Evolutionary conservation across 2,113 vertebrate genomes (phyloP).

Genomic region (Lutjanus erythropterus): DNA sequence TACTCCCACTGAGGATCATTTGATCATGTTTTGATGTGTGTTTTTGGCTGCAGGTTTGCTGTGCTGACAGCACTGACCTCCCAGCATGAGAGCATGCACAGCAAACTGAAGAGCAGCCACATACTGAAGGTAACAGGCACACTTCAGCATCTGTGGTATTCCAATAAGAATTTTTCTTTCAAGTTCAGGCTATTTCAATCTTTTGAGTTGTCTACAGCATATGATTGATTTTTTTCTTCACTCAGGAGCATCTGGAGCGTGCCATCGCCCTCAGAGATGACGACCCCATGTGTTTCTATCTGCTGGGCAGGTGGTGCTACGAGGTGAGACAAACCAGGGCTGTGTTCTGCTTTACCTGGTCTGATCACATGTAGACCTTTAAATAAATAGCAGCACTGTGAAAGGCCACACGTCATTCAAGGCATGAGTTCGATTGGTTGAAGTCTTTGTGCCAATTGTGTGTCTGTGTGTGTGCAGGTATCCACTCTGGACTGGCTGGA

Average conservation of each 20-base stretch:
- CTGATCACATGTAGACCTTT: neutral
- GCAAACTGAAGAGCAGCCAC: conserved; percentile 81
- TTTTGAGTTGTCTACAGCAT: neutral
- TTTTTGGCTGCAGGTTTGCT: conserved; percentile 77
- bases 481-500: conserved; percentile 91
- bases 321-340: conserved; percentile 73
- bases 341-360: neutral
- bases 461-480: conserved; percentile 81
- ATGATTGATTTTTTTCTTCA: neutral
- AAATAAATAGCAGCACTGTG: neutral
- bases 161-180: neutral
- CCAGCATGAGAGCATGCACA: conserved; percentile 78
- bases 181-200: neutral
- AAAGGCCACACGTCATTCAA: neutral
- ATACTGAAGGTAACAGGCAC: conserved; percentile 81
- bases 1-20: neutral
- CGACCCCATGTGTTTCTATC: conserved; percentile 82
- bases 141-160: neutral
- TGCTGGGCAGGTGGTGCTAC: conserved; percentile 85
- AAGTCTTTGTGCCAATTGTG: neutral
- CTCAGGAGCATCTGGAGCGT: conserved; percentile 83
- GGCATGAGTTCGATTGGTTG: too few relatives aligned
- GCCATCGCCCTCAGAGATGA: conserved; percentile 75
- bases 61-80: conserved; percentile 67
- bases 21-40: neutral